Evolutionary conservation across 2,113 vertebrate species (phyloP).

Genomic region (Pygoscelis adeliae): DNA sequence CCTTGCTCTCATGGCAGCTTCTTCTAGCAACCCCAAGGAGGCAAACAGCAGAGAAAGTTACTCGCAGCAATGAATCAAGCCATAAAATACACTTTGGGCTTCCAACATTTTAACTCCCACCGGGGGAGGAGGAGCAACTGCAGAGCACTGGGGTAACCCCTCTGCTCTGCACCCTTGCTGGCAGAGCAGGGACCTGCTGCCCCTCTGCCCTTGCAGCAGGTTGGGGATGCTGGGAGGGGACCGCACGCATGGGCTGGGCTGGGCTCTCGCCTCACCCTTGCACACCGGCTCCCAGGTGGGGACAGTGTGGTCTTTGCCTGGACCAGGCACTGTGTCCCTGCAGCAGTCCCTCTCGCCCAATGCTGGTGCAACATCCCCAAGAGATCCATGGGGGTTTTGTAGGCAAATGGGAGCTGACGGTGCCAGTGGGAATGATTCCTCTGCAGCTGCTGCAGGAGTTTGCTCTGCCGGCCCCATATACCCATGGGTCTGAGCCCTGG

Average conservation of each 20-base stretch:
- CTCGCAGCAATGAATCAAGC: background rate
- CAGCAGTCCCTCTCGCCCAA: accelerated
- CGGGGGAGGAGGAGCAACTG: accelerated
- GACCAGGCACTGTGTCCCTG: accelerated
- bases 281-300: background rate
- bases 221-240: background rate
- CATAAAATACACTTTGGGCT: background rate
- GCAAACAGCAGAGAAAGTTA: background rate
- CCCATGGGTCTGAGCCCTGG: background rate
- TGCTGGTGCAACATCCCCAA: too few relatives aligned
- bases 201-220: background rate
- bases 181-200: background rate
- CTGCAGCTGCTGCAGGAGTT: background rate
- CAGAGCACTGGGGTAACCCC: background rate
- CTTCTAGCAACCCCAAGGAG: background rate
- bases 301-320: accelerated
- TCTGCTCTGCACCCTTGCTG: accelerated
- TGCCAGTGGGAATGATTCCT: background rate
- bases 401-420: background rate
- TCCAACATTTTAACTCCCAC: background rate
- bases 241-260: accelerated
- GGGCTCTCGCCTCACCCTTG: background rate
- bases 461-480: accelerated
- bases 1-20: background rate
- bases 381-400: accelerated